Conservation (phyloP, 1,140 invertebrate genomes). For the Archivesica marissinica region DNA sequence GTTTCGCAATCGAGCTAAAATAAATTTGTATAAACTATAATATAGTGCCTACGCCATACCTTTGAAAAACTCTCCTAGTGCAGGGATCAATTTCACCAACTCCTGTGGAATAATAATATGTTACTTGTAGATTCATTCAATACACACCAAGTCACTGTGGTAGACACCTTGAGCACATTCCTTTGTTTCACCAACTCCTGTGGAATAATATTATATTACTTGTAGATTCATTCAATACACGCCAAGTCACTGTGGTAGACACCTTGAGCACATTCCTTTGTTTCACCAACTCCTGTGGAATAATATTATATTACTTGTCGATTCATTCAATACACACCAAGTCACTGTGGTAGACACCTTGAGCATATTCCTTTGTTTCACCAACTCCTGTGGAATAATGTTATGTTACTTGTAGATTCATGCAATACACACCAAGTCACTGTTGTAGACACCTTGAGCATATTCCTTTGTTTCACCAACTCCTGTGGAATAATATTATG, state of each 20-base stretch:
- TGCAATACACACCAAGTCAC: no score
- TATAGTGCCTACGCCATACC: conserved; percentile 18
- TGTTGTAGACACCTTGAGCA: no score
- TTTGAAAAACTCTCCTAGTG: conserved; percentile 44
- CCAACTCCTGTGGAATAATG: no score
- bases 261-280: not conserved
- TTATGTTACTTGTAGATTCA: no score
- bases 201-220: not conserved
- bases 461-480: no score
- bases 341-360: no score
- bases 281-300: no score
- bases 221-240: not conserved
- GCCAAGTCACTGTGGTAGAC: not conserved
- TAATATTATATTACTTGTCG: no score
- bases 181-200: not conserved
- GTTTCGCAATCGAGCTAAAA: not conserved
- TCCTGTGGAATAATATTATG: no score
- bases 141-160: conserved; percentile 44
- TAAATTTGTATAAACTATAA: no score
- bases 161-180: not conserved
- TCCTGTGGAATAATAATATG: conserved; percentile 31
- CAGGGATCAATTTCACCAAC: not conserved
- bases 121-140: conserved; percentile 28
- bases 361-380: no score
- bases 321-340: no score